Percentiles rank a stretch among this genome's conserved stretches.
These are phyloP conservation scores for Bradynema listronoti DNA, from an alignment of 1,140 invertebrate species.

Conservation along the genomic window DNA sequence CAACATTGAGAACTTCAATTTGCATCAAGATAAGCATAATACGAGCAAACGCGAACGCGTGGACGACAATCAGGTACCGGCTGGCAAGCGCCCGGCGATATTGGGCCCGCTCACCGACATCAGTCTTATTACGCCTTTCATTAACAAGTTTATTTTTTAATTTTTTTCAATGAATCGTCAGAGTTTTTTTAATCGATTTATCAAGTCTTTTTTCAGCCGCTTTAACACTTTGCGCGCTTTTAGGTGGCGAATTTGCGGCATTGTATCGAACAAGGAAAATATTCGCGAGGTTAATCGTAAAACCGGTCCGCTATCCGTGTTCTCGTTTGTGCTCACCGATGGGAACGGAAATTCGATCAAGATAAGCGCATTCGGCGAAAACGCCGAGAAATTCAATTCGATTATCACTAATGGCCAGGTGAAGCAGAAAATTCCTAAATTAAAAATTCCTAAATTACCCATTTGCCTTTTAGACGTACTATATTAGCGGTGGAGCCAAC, in stretches of 20 bases:
- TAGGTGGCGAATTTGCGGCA: conserved; percentile 83
- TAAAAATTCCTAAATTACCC: conserved; percentile 10
- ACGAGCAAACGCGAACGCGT: conserved; percentile 1
- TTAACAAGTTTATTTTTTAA: conserved; percentile 32
- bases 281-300: conserved; percentile 84
- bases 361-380: conserved; percentile 83
- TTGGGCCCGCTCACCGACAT: conserved; percentile 19
- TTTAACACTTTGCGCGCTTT: conserved; percentile 1
- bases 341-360: conserved; percentile 81
- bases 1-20: conserved; percentile 20
- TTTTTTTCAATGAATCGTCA: not conserved
- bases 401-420: conserved; percentile 72
- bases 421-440: conserved; percentile 12
- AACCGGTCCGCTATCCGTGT: conserved; percentile 82
- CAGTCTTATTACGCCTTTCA: conserved; percentile 41
- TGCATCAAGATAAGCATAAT: not conserved
- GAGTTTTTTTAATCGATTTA: conserved; percentile 4
- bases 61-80: conserved; percentile 15
- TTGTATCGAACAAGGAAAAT: conserved; percentile 74
- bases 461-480: conserved; percentile 68
- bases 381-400: conserved; percentile 81
- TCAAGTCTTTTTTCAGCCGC: conserved; percentile 2
- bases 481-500: conserved; percentile 64
- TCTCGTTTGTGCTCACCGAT: conserved; percentile 83
- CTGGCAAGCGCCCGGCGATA: conserved; percentile 3